phyloP scores from a whole-genome alignment of 1,140 invertebrate species.

The Drosophila murphyi region DNA sequence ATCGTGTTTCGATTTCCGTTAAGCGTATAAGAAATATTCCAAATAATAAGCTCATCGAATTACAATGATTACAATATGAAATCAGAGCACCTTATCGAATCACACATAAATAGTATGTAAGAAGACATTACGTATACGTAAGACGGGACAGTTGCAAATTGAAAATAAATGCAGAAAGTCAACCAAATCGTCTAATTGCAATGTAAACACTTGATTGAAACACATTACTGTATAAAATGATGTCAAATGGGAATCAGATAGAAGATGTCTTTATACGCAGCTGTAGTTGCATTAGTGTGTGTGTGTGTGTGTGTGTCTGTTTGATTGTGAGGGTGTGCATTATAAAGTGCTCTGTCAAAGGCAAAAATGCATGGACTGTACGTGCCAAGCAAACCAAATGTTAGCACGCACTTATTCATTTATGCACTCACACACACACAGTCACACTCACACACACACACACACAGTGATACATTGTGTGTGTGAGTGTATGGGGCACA shows the following conservation, averaged over 20 bases:
- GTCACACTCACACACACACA: slow-evolving; percentile 1
- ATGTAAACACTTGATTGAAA: slow-evolving; percentile 57
- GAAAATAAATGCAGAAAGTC: not conserved
- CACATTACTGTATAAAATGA: slow-evolving; percentile 22
- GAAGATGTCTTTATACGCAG: slow-evolving; percentile 31
- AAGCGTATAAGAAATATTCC: not conserved
- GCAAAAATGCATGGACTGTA: slow-evolving; percentile 69
- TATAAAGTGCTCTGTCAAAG: slow-evolving; percentile 79
- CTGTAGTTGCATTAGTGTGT: slow-evolving; percentile 1
- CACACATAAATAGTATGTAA: not conserved
- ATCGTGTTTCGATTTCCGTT: too few species aligned
- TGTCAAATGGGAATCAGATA: slow-evolving; percentile 52
- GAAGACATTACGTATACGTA: slow-evolving; percentile 11
- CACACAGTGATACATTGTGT: slow-evolving; percentile 12
- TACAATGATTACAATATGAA: not conserved
- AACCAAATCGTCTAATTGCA: slow-evolving; percentile 32
- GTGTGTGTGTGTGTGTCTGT: slow-evolving; percentile 1
- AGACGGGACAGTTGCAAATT: not conserved
- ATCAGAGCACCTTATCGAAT: not conserved
- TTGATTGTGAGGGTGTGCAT: slow-evolving; percentile 29
- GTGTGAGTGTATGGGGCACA: slow-evolving; percentile 41
- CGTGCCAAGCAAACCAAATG: slow-evolving; percentile 62
- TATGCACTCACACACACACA: slow-evolving; percentile 46
- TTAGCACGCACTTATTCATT: slow-evolving; percentile 52
- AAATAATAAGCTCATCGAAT: too few species aligned